Conservation (phyloP, 37 sponge, comb jelly and placozoan genomes). For the Diacarnus erythraeanus region DNA sequence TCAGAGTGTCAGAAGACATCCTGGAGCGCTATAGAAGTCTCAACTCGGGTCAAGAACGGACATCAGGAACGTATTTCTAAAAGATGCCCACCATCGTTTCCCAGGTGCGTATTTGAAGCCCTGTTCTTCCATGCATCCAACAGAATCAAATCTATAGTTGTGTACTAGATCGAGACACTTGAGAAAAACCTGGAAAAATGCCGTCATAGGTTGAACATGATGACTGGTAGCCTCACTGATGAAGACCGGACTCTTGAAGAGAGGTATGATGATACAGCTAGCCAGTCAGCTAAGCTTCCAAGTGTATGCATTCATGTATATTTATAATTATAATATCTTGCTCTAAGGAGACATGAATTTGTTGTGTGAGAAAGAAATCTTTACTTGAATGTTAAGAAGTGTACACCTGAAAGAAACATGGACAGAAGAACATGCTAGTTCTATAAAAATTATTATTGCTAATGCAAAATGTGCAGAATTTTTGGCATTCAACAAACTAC, state of each 20-base stretch:
- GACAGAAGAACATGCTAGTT: too few relatives aligned
- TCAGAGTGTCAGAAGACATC: constrained; percentile 39
- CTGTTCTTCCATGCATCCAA: not conserved
- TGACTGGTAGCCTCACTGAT: not conserved
- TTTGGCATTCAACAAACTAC: too few relatives aligned
- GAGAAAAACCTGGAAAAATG: not conserved
- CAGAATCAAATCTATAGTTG: not conserved
- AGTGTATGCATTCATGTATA: too few relatives aligned
- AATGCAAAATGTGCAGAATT: too few relatives aligned
- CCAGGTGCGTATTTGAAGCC: constrained; percentile 1
- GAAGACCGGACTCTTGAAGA: not conserved
- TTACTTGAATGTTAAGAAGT: too few relatives aligned
- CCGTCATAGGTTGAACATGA: not conserved
- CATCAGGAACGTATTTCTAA: constrained; percentile 6
- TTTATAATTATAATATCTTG: too few relatives aligned
- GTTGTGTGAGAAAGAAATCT: too few relatives aligned
- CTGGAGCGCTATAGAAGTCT: not conserved
- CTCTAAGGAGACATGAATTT: too few relatives aligned
- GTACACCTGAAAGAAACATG: too few relatives aligned
- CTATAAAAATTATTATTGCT: too few relatives aligned
- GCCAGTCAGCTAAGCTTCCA: too few relatives aligned
- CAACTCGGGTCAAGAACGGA: not conserved
- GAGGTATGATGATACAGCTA: not conserved
- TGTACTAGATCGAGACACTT: constrained; percentile 1
- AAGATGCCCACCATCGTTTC: constrained; percentile 43